Evolutionary conservation across 2,888 invertebrate species (phyloP), one percentile per base, ranked within the genome.

Genomic region (Myopa testacea): DNA sequence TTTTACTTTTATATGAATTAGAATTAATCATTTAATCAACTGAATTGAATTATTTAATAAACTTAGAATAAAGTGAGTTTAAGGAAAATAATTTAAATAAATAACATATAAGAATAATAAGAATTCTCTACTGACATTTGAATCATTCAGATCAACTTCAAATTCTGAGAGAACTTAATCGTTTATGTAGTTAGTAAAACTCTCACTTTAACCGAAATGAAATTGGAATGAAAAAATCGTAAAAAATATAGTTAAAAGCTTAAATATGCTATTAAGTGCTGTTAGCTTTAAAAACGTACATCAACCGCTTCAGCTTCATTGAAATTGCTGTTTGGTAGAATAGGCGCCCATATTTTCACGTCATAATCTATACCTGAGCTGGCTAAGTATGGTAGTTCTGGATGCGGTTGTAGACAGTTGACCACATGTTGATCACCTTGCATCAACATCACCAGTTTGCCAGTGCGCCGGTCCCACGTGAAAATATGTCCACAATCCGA

Each of bases 281-380:
- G 26, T 26, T 26, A 26, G 26, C 26, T 26, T 26, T 26, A 19
- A 10, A 4, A 67, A 82, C 83, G 80, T 82, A 86, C 86, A 81
- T 93, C 93, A 79, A 92, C 91, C 0, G 95, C 94, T 83, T 91
- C 90, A 71, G 89, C 90, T 50, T 88, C 89, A 86, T 95, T 92
- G 86, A 94, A 95, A 70, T 85, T 90, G 0, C 92, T 88, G 77
- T 92, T 91, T 37, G 92, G 90, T 69, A 91, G 90, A n/a, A 92
- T 88, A 0, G 96, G 96, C 2, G 94, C 92, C 95, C 95, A 96
- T 1, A 96, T 88, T 88, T 96, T 96, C 40, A 96, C 92, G 86
- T 96, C 95, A 86, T 96, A 95, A 86, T 96, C 96, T 80, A 96
- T 96, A n/a, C 96, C 96, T 80, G 95, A 95, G 14, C 95, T 94